Base-by-base conservation (phyloP, 2,888 invertebrate genomes). In the Ormyrus nitidulus region DNA sequence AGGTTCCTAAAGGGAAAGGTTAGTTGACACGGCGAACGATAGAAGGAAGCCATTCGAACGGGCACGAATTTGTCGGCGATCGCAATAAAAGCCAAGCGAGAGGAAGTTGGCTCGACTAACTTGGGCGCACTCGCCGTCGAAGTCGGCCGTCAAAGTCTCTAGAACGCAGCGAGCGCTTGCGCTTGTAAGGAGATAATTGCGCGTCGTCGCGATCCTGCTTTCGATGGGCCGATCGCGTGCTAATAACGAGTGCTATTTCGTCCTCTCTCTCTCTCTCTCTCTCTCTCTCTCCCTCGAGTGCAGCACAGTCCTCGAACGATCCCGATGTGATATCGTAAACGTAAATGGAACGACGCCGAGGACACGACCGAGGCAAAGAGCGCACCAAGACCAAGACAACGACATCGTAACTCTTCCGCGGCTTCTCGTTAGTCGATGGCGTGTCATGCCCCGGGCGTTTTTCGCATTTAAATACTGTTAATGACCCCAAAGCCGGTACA, bases 381-480 rank as follows among this genome's bases (percentile, higher is more conserved):
- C 7, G 46, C 46, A 64, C 73, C n/a, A 19, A 34, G 34, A 49
- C 7, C 46, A 51, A 54, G 54, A 34, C 74, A 75, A 73, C 83
- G 81, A 83, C 82, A 80, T 83, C 83, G 83, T 84, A 84, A 84
- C 83, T 84, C 83, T 85, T 85, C 82, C 82, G 82, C 81, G 83
- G 84, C 81, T 84, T 83, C 85, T 86, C 86, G 86, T 86, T 87
- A 86, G 83, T 82, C 84, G 82, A 84, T 82, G 83, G 83, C 83
- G 83, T 83, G 84, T 80, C 83, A 74, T 80, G 84, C 75, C 82
- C n/a, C 73, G 80, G 79, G 82, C 84, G 79, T 83, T 83, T 79
- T 80, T 83, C 73, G 83, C 84, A 84, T 85, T 86, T 85, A 85
- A 86, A 86, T 84, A 83, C 83, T 84, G 86, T 86, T 86, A 86